Percentiles rank a stretch among this genome's conserved stretches.
Evolutionary conservation across 2,797 vertebrate genomes (phyloP).

Genomic region (Siniperca scherzeri): DNA sequence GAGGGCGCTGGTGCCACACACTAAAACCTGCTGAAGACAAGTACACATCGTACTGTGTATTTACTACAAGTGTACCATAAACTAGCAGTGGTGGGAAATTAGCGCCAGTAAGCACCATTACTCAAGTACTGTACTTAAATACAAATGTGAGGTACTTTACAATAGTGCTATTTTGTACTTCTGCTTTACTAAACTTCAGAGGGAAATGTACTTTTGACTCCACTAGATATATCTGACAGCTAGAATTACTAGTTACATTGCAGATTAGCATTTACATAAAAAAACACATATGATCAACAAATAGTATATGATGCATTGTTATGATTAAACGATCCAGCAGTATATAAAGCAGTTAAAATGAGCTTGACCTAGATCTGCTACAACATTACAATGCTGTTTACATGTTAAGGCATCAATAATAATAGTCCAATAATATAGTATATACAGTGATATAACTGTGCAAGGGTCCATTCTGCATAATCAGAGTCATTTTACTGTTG

Average conservation of each 20-base stretch:
- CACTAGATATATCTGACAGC: background rate
- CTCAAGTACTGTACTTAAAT: background rate
- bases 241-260: background rate
- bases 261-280: background rate
- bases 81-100: background rate
- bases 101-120: background rate
- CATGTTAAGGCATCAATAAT: background rate
- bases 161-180: background rate
- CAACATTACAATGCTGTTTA: background rate
- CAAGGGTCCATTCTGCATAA: background rate
- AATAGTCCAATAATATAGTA: background rate
- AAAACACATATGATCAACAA: background rate
- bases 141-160: background rate
- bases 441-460: background rate
- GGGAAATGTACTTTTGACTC: background rate
- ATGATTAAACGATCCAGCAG: background rate
- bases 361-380: background rate
- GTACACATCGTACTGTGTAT: background rate
- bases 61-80: background rate
- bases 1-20: slow-evolving; percentile 38
- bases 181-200: background rate
- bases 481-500: background rate
- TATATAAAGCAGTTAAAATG: background rate
- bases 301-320: background rate
- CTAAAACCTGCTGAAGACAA: background rate